These are phyloP conservation scores for Drosophila carrolli DNA, from an alignment of 1,140 invertebrate species.

Conservation along the genomic window DNA sequence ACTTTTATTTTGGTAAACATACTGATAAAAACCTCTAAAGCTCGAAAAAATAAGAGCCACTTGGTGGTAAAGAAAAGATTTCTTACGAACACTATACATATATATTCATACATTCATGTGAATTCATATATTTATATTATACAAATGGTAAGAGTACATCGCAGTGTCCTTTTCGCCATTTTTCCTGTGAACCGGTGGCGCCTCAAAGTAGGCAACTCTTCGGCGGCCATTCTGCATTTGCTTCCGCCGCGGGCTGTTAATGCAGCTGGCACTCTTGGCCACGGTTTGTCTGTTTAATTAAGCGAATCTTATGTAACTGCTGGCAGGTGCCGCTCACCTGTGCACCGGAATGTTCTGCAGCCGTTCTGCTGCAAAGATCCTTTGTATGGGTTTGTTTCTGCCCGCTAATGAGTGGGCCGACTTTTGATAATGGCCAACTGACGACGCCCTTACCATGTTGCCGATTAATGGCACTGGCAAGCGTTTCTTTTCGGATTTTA, in stretches of 20 bases:
- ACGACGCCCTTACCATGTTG: constrained; percentile 48
- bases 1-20: no score
- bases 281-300: constrained; percentile 49
- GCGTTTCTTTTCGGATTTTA: constrained; percentile 35
- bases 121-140: no score
- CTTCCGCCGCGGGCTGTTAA: constrained; percentile 51
- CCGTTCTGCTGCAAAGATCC: not conserved
- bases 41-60: no score
- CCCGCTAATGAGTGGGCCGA: constrained; percentile 41
- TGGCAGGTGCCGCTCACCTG: constrained; percentile 47
- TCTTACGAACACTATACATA: no score
- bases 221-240: constrained; percentile 1
- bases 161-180: not conserved
- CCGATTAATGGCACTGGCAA: constrained; percentile 37
- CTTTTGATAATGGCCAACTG: constrained; percentile 25
- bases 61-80: no score
- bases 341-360: constrained; percentile 15
- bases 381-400: not conserved
- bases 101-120: no score
- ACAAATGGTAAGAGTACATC: not conserved
- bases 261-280: constrained; percentile 36
- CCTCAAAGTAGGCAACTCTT: constrained; percentile 16
- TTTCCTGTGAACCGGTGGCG: not conserved
- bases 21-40: no score
- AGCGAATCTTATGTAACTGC: constrained; percentile 40